phyloP scores from a whole-genome alignment of 2,797 vertebrate genomes.

The Pangasius macronema region DNA sequence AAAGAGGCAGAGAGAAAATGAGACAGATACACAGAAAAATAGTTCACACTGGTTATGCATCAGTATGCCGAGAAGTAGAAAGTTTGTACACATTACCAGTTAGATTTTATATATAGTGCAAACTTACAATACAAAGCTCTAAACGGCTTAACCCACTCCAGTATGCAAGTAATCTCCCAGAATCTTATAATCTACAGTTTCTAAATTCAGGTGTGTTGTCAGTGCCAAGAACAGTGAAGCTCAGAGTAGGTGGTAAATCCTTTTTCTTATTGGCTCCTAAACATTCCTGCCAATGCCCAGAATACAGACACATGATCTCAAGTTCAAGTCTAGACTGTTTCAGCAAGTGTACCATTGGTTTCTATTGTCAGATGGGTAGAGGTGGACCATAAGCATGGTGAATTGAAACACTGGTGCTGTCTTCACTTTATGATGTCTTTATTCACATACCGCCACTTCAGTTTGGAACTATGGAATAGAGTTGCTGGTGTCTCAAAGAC shows the following conservation, averaged over 20 bases:
- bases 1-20: neutral
- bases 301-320: neutral
- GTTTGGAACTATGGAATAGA: neutral
- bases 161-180: neutral
- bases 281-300: neutral
- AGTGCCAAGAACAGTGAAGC: neutral
- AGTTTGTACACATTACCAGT: neutral
- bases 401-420: neutral
- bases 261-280: neutral
- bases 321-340: neutral
- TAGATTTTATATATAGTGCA: neutral
- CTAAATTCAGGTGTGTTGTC: neutral
- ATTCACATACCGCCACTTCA: neutral
- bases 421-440: neutral
- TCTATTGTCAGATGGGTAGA: neutral
- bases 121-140: neutral
- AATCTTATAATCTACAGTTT: constrained; percentile 1
- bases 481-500: neutral
- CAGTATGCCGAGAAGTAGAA: neutral
- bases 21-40: neutral
- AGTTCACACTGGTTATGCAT: neutral
- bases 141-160: neutral
- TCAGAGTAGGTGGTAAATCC: neutral
- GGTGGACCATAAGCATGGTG: neutral
- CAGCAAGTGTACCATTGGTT: neutral